Evolutionary conservation across 2,113 vertebrate species (phyloP).

Genomic region (Eolophus roseicapilla): DNA sequence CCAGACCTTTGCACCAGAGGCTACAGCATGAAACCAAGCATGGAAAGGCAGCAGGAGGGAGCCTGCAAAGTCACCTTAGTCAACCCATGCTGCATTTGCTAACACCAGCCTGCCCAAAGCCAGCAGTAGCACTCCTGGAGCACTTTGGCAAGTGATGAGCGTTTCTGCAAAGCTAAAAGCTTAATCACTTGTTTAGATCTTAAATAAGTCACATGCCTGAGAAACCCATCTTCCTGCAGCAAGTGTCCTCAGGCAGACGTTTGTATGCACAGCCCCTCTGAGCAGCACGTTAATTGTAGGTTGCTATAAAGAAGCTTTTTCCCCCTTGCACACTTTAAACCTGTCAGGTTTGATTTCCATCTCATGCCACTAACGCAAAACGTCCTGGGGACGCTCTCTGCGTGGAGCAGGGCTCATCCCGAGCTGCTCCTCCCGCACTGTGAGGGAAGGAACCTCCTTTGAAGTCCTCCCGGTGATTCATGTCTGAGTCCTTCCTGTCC

Average conservation of each 20-base stretch:
- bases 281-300: neutral
- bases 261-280: neutral
- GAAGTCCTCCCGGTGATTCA: neutral
- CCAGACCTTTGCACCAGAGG: neutral
- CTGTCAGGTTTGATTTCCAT: slow-evolving; percentile 4
- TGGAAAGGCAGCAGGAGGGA: rapidly evolving
- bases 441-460: neutral
- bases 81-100: neutral
- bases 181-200: neutral
- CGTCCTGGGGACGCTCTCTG: neutral
- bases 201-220: neutral
- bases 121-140: neutral
- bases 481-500: neutral
- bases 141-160: neutral
- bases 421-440: neutral
- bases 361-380: neutral
- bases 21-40: neutral
- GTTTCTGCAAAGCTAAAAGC: neutral
- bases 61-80: rapidly evolving
- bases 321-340: slow-evolving; percentile 21
- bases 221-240: neutral
- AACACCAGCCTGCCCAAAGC: neutral
- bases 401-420: neutral
- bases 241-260: neutral
- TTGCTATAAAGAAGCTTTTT: neutral